These are phyloP conservation scores for Lithosia quadra DNA, from an alignment of 2,888 invertebrate species.

Conservation along the genomic window DNA sequence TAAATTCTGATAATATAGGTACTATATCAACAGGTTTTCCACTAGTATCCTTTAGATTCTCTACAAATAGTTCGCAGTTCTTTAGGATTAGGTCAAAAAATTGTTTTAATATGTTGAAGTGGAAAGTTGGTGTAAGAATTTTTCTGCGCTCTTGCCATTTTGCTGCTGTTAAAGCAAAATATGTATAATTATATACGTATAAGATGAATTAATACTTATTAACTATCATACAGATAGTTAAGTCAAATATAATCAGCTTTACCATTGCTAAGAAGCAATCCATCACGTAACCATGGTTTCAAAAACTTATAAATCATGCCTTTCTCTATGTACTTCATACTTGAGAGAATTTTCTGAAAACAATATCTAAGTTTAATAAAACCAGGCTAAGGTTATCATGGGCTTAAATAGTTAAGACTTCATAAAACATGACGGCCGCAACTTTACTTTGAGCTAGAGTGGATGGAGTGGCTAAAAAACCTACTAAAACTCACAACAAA, in stretches of 20 bases:
- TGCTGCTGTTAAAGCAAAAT: slow-evolving; percentile 61
- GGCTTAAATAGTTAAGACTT: neutral
- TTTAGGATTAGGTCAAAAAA: slow-evolving; percentile 77
- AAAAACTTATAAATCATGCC: slow-evolving; percentile 79
- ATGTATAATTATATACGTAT: too few species aligned
- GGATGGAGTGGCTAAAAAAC: too few species aligned
- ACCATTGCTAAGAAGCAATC: slow-evolving; percentile 81
- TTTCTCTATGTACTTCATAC: slow-evolving; percentile 71
- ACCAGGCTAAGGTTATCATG: neutral
- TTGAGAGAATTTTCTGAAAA: slow-evolving; percentile 80
- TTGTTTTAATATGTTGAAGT: slow-evolving; percentile 87
- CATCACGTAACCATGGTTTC: slow-evolving; percentile 84
- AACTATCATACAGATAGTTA: too few species aligned
- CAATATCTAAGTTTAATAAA: neutral
- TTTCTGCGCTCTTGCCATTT: slow-evolving; percentile 89
- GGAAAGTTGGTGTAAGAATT: slow-evolving; percentile 88
- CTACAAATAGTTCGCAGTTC: slow-evolving; percentile 73
- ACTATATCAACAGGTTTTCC: slow-evolving; percentile 79
- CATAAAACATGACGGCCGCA: neutral
- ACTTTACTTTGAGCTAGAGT: too few species aligned
- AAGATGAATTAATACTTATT: too few species aligned
- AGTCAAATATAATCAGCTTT: slow-evolving; percentile 19
- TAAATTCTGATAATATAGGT: slow-evolving; percentile 85
- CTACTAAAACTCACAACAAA: too few species aligned
- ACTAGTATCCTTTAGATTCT: slow-evolving; percentile 59